phyloP scores from a whole-genome alignment of 2,888 invertebrate genomes.

The Scaptomyza polygonia region DNA sequence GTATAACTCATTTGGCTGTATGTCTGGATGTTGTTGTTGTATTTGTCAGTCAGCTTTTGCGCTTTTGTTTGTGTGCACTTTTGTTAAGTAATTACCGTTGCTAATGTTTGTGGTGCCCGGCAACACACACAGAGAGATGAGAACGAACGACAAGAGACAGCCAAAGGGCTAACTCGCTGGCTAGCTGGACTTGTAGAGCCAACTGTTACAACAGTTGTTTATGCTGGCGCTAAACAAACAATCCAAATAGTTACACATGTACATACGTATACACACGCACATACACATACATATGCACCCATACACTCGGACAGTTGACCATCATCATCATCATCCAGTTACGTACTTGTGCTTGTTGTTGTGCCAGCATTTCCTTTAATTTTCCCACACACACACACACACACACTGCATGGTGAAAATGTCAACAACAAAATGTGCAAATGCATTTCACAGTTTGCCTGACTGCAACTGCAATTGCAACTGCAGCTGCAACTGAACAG shows the following conservation, averaged over 20 bases:
- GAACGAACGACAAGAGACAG: not conserved
- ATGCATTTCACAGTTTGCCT: conserved; percentile 49
- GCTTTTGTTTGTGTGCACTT: conserved; percentile 55
- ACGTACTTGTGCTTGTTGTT: conserved; percentile 21
- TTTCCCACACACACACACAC: conserved; percentile 41
- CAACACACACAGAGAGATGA: not conserved
- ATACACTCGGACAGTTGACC: conserved; percentile 30
- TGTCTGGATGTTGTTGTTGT: conserved; percentile 3
- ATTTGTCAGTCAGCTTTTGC: conserved; percentile 13
- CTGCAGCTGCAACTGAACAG: conserved; percentile 6
- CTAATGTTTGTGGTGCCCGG: conserved; percentile 8
- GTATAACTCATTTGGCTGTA: conserved; percentile 55
- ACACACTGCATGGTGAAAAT: conserved; percentile 38
- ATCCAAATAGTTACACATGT: conserved; percentile 24
- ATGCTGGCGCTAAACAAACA: conserved; percentile 70
- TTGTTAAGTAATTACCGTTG: conserved; percentile 70
- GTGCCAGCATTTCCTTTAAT: conserved; percentile 57
- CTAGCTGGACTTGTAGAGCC: conserved; percentile 50
- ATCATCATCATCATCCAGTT: conserved; percentile 12
- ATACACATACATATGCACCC: conserved; percentile 7
- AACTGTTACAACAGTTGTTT: conserved; percentile 74
- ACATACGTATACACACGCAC: conserved; percentile 25
- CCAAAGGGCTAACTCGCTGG: conserved; percentile 13
- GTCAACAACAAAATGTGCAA: conserved; percentile 66
- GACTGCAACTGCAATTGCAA: conserved; percentile 5